phyloP scores from a whole-genome alignment of 2,888 invertebrate species.

The Candidula unifasciata region DNA sequence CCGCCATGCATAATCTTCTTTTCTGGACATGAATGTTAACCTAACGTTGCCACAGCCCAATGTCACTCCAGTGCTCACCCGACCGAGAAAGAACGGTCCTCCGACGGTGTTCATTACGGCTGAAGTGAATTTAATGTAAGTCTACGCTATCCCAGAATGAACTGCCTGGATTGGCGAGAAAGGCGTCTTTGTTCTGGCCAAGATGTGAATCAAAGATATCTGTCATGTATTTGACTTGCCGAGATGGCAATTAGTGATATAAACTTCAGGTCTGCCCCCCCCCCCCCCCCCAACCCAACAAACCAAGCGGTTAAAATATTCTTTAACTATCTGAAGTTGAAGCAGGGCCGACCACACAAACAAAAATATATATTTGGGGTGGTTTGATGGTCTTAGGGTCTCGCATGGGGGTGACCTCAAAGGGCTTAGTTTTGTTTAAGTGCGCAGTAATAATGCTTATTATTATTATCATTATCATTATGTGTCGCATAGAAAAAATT shows the following conservation, averaged over 20 bases:
- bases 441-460: no score
- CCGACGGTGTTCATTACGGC: not conserved
- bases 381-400: no score
- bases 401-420: no score
- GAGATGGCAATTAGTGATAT: conserved; percentile 30
- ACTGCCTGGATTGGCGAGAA: not conserved
- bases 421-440: no score
- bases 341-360: no score
- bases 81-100: not conserved
- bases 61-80: conserved; percentile 18
- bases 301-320: no score
- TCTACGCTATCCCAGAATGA: conserved; percentile 12
- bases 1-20: conserved; percentile 6
- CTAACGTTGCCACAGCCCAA: not conserved
- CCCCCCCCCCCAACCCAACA: not conserved
- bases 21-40: not conserved
- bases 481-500: no score
- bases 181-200: not conserved
- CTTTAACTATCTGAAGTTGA: no score
- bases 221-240: conserved; percentile 14
- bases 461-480: no score
- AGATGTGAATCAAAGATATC: conserved; percentile 21
- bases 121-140: not conserved
- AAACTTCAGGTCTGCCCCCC: not conserved
- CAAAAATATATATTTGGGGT: no score